Base-by-base conservation (phyloP, 2,888 invertebrate genomes). In the Emmelina monodactyla region DNA sequence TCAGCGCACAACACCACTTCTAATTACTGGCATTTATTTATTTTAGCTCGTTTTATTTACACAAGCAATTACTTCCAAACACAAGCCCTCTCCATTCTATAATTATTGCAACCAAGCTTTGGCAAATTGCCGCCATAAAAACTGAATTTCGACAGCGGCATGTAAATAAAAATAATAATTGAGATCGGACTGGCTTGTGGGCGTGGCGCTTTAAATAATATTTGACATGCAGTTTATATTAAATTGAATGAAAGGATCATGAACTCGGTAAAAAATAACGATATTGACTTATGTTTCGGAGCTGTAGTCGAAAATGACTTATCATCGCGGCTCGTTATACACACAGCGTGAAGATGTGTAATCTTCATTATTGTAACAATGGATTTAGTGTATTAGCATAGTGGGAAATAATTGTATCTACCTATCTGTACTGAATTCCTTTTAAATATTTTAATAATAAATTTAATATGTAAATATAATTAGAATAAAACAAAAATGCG, bases 221-320 rank as follows among this genome's bases (percentile, higher is more conserved):
- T 65, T 71, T 67, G 63, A 65, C 62, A 62, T 59, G 67, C 66
- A 60, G 63, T 71, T 65, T 70, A 72, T 68, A 66, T 64, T 58
- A 67, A 67, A 67, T 65, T 64, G 19, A 9, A 19, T 9, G 19
- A 19, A 19, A 19, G 19, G 19, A 19, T 19, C 19, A 19, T 19
- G 19, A 19, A 5, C 9, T n/a, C 5, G 9, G 19, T 6, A 19
- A 19, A 19, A 19, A 19, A 19, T n/a, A n/a, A n/a, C n/a, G n/a
- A n/a, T n/a, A n/a, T n/a, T n/a, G n/a, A n/a, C n/a, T n/a, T n/a
- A n/a, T n/a, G n/a, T n/a, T n/a, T n/a, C n/a, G n/a, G n/a, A n/a
- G n/a, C n/a, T n/a, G n/a, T n/a, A n/a, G n/a, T n/a, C n/a, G n/a
- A n/a, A n/a, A n/a, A n/a, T n/a, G n/a, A n/a, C n/a, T n/a, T n/a